Base-by-base conservation (phyloP, 2,888 invertebrate species). In the Drosophila acutilabella region DNA sequence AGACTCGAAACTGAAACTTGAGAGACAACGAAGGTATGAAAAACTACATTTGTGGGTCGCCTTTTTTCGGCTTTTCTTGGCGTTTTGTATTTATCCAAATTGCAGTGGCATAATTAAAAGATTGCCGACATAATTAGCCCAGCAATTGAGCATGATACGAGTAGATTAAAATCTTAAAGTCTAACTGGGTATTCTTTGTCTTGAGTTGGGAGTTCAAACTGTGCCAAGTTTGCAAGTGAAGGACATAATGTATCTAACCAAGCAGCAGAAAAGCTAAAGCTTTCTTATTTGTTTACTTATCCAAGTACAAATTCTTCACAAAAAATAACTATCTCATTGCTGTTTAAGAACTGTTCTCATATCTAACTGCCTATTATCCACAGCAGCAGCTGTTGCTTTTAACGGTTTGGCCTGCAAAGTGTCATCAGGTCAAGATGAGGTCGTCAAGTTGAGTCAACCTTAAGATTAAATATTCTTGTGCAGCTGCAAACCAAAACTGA, bases 121-220 rank as follows among this genome's bases (percentile, higher is more conserved):
- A 84, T 86, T 83, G 73, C 78, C 66, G 66, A 51, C 83, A 78
- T 82, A 84, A 84, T 88, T 88, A 84, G 88, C 56, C 18, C 40
- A 23, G 20, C 52, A 71, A 61, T 58, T 48, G 38, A 47, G 23
- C 13, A 38, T 47, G 16, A 8, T 57, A 45, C 36, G 13, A 36
- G 36, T 36, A 13, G 8, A 30, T 30, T 30, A 30, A 30, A 30
- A 30, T 8, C 8, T 30, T 30, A 8, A 8, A 2, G 30, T 44
- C 33, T 36, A 11, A 18, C 23, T 45, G 1, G 36, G 11, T 36
- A 0, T 13, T 36, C 36, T 36, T 36, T 13, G 11, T 36, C 36
- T 13, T 36, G 5, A 77, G 83, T 44, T 73, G 53, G 71, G 62
- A 87, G 84, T 81, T 81, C 76, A 78, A 36, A 50, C 8, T 30